A percentile compares a stretch with the other conserved stretches of the same genome.
Conservation (phyloP, 2,797 vertebrate species). For the Sorex maritimensis region DNA sequence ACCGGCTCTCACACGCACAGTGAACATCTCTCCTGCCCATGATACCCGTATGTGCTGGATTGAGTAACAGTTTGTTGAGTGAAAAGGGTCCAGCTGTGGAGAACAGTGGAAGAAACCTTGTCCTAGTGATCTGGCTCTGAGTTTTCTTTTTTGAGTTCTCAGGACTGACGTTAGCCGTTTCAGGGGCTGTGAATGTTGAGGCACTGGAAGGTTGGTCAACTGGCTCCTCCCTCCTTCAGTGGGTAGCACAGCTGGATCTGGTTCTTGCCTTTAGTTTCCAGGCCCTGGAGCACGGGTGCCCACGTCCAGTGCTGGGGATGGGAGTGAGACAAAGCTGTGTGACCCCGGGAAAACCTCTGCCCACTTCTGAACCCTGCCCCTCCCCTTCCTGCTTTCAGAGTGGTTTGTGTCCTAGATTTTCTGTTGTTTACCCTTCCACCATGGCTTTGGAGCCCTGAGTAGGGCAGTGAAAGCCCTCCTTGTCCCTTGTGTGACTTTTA, state of each 20-base stretch:
- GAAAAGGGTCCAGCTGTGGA: too few relatives aligned
- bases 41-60: neutral
- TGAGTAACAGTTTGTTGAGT: neutral
- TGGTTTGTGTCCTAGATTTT: neutral
- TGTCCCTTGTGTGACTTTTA: slow-evolving; percentile 19
- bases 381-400: too few relatives aligned
- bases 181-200: slow-evolving; percentile 54
- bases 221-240: neutral
- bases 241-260: neutral
- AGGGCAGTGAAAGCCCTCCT: neutral
- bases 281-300: neutral
- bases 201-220: neutral
- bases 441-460: slow-evolving; percentile 1
- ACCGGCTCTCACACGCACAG: too few relatives aligned
- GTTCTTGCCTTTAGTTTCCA: slow-evolving; percentile 30
- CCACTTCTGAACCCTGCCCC: neutral
- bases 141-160: slow-evolving; percentile 56
- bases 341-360: slow-evolving; percentile 25
- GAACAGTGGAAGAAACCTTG: too few relatives aligned
- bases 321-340: neutral
- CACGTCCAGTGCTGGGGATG: neutral
- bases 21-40: too few relatives aligned
- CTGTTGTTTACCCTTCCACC: neutral
- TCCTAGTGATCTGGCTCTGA: too few relatives aligned
- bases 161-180: slow-evolving; percentile 35